phyloP scores from a whole-genome alignment of 2,113 vertebrate genomes.

The Brachypodius melanocephalos region DNA sequence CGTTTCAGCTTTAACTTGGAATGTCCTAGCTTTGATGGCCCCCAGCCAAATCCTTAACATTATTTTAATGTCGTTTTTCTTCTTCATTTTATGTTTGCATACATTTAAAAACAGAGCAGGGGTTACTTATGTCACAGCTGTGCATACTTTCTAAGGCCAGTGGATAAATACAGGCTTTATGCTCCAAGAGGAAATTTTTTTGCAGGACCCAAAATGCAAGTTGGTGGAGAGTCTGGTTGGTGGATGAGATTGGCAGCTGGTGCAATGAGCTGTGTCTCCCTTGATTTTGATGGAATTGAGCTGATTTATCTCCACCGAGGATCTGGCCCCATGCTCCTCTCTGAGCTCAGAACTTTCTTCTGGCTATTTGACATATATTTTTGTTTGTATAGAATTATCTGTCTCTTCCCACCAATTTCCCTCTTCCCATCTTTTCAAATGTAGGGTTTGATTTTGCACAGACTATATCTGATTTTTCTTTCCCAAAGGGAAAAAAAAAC shows the following conservation, averaged over 20 bases:
- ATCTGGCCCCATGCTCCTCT: background rate
- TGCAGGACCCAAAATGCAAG: constrained; percentile 6
- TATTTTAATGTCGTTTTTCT: constrained; percentile 68
- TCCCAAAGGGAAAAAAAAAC: background rate
- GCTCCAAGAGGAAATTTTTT: constrained; percentile 34
- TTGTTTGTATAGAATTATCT: constrained; percentile 51
- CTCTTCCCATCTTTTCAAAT: background rate
- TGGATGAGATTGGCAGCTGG: constrained; percentile 4
- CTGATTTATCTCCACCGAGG: background rate
- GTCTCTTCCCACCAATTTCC: constrained; percentile 6
- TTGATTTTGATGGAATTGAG: background rate
- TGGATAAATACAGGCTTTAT: constrained; percentile 65
- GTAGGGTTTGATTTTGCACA: background rate
- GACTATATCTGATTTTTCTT: background rate
- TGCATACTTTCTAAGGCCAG: constrained; percentile 57
- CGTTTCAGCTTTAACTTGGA: constrained; percentile 64
- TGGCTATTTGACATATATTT: constrained; percentile 7
- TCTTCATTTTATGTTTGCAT: constrained; percentile 64
- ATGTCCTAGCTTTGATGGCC: constrained; percentile 58
- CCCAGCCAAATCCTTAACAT: constrained; percentile 63
- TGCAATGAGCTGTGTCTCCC: background rate
- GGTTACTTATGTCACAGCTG: constrained; percentile 69
- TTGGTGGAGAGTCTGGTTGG: constrained; percentile 14
- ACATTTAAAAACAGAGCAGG: constrained; percentile 62
- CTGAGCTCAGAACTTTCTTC: background rate